A percentile compares a stretch with the other conserved stretches of the same genome.
Conservation (phyloP, 1,140 invertebrate genomes). For the Brachionus koreanus region DNA sequence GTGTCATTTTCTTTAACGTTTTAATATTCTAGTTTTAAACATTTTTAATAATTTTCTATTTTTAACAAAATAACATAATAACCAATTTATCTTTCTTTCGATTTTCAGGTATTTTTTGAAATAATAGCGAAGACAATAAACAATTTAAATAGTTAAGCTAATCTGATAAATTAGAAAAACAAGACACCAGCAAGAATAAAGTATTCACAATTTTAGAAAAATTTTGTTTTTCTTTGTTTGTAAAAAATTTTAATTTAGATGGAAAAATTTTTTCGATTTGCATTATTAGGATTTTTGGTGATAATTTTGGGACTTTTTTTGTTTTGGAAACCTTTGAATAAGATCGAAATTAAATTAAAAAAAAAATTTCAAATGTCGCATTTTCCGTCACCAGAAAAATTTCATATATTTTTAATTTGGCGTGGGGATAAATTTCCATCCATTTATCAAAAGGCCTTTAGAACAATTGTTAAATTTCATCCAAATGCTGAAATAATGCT, state of each 20-base stretch:
- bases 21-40: no score
- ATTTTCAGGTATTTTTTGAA: no score
- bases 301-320: background rate
- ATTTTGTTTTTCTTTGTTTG: no score
- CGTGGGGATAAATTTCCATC: background rate
- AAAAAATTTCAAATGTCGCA: background rate
- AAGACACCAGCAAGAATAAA: no score
- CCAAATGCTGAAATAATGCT: background rate
- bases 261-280: background rate
- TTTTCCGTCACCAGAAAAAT: background rate
- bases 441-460: background rate
- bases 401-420: constrained; percentile 13
- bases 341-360: background rate
- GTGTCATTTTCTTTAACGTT: no score
- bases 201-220: no score
- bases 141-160: no score
- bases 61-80: no score
- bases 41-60: no score
- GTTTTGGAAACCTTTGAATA: background rate
- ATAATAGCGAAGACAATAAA: no score
- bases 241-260: background rate
- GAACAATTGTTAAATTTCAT: background rate
- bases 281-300: background rate
- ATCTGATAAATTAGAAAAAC: no score
- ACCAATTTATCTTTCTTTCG: no score